Percentiles rank a stretch among this genome's conserved stretches.
Conservation (phyloP, 2,888 invertebrate genomes). For the Dastarcus helophoroides region DNA sequence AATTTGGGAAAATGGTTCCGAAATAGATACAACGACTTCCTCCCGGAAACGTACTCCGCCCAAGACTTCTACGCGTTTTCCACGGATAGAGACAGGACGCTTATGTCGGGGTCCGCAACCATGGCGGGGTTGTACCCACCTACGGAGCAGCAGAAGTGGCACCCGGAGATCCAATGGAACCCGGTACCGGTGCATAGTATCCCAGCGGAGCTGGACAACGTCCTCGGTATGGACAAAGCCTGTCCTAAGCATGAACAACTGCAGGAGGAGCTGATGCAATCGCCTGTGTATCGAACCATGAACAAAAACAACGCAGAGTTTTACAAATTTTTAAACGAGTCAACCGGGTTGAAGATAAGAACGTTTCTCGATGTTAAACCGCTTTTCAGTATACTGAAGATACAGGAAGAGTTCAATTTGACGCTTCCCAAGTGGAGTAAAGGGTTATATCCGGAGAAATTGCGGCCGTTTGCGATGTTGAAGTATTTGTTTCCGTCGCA, state of each 20-base stretch:
- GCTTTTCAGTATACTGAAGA: constrained; percentile 40
- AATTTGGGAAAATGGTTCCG: constrained; percentile 64
- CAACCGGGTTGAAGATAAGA: neutral
- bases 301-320: neutral
- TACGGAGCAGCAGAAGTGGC: constrained; percentile 42
- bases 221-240: constrained; percentile 47
- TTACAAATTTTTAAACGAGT: constrained; percentile 1
- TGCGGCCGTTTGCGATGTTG: constrained; percentile 49
- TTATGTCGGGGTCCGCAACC: constrained; percentile 77
- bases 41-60: constrained; percentile 43
- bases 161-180: constrained; percentile 53
- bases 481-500: constrained; percentile 46
- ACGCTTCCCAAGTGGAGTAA: constrained; percentile 30
- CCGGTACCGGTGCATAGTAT: constrained; percentile 66
- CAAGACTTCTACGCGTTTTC: constrained; percentile 52
- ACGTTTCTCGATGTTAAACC: neutral
- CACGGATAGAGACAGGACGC: constrained; percentile 79
- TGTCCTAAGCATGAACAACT: constrained; percentile 51
- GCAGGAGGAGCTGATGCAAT: neutral
- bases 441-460: constrained; percentile 47
- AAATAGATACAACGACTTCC: constrained; percentile 52
- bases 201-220: constrained; percentile 50
- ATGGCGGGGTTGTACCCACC: constrained; percentile 70
- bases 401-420: constrained; percentile 53
- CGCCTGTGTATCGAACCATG: neutral